Percentiles rank a stretch among this genome's conserved stretches.
Conservation (phyloP, 2,113 vertebrate species). For the Callopanchax toddi region DNA sequence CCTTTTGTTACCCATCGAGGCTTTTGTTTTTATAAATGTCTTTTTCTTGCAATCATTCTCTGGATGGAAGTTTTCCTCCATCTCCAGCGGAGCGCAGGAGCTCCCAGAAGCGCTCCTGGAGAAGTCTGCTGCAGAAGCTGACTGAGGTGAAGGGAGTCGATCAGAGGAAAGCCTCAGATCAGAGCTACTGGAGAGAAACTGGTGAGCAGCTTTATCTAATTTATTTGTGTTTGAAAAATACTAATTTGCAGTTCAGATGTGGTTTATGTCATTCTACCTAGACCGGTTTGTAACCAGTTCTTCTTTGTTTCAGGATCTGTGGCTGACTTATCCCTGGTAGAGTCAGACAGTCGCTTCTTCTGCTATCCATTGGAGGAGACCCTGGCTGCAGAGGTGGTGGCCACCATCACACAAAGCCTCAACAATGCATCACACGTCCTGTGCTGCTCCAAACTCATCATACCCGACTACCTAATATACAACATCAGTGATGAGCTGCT, state of each 20-base stretch:
- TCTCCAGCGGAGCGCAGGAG: slow-evolving; percentile 55
- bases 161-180: slow-evolving; percentile 41
- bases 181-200: slow-evolving; percentile 51
- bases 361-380: slow-evolving; percentile 88
- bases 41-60: slow-evolving; percentile 50
- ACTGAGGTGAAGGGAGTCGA: slow-evolving; percentile 64
- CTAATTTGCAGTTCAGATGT: no score
- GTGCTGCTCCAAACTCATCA: slow-evolving; percentile 83
- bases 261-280: neutral
- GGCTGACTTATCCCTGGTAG: slow-evolving; percentile 81
- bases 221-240: no score
- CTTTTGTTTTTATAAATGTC: slow-evolving; percentile 45
- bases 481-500: slow-evolving; percentile 87
- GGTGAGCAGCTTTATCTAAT: slow-evolving; percentile 53
- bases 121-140: slow-evolving; percentile 74
- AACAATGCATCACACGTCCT: slow-evolving; percentile 77
- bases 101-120: slow-evolving; percentile 74
- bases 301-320: slow-evolving; percentile 76
- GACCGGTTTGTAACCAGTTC: slow-evolving; percentile 1
- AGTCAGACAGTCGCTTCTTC: slow-evolving; percentile 78
- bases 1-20: neutral
- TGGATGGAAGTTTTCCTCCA: slow-evolving; percentile 63
- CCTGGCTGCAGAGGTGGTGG: slow-evolving; percentile 82
- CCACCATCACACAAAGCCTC: slow-evolving; percentile 81
- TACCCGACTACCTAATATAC: slow-evolving; percentile 82